These are phyloP conservation scores for Mylabris phalerata DNA, from an alignment of 1,140 invertebrate genomes.

Conservation along the genomic window DNA sequence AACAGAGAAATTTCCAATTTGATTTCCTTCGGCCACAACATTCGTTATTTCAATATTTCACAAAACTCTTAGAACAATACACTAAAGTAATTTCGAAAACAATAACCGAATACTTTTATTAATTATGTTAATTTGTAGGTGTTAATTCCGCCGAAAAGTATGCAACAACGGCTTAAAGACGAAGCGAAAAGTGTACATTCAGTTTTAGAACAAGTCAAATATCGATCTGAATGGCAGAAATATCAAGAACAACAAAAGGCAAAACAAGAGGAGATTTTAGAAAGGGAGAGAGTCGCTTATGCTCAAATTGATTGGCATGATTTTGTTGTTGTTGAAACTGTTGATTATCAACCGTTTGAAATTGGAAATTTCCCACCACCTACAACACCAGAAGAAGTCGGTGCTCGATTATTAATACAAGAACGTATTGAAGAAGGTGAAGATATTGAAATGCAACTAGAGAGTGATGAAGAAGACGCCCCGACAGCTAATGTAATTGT, in stretches of 20 bases:
- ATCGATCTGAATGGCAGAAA: constrained; percentile 92
- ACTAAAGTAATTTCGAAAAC: constrained; percentile 58
- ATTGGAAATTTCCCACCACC: constrained; percentile 93
- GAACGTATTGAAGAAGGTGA: constrained; percentile 52
- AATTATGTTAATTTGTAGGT: constrained; percentile 36
- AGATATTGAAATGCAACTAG: constrained; percentile 70
- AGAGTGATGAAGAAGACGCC: constrained; percentile 56
- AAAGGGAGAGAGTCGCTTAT: constrained; percentile 93
- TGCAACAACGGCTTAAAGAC: constrained; percentile 70
- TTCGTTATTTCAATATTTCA: constrained; percentile 98
- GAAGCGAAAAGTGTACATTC: constrained; percentile 69
- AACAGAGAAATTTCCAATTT: constrained; percentile 98
- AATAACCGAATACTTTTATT: too few relatives aligned
- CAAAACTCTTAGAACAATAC: constrained; percentile 95
- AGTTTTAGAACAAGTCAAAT: constrained; percentile 86
- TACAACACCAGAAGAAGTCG: constrained; percentile 94
- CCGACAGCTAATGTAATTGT: constrained; percentile 7
- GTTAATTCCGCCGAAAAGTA: constrained; percentile 88
- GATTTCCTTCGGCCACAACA: constrained; percentile 98
- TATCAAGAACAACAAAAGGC: constrained; percentile 88
- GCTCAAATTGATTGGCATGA: constrained; percentile 99
- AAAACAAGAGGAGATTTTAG: constrained; percentile 89
- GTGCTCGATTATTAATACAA: constrained; percentile 86
- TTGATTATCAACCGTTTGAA: constrained; percentile 97
- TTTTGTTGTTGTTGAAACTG: constrained; percentile 99